Evolutionary conservation across 2,113 vertebrate species (phyloP), one percentile per base, ranked within the genome.

Genomic region (Misgurnus anguillicaudatus): DNA sequence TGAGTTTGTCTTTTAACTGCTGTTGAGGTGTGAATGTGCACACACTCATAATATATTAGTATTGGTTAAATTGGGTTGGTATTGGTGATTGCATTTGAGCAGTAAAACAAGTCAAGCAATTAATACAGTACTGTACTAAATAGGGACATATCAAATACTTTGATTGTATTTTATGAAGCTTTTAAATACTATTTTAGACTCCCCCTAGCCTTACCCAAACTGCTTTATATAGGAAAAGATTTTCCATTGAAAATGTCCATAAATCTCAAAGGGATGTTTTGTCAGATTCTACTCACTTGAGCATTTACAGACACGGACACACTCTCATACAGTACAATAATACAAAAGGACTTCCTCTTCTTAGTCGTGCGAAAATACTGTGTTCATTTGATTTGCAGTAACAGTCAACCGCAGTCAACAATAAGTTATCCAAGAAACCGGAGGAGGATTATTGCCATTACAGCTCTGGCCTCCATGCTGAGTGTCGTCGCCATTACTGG

Each of bases 31-130:
- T 78, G 42, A 17, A 42, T 67, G 74, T 51, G 24, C 24, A 31
- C 24, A 31, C 24, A 31, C 47, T 79, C 36, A 19, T 17, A 6
- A 48, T 17, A 24, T n/a, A 57, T 65, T 36, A 62, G 73, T 70
- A 75, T 68, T 64, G 47, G 66, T 14, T 65, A 48, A 41, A 70
- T 63, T 70, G 80, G 75, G 74, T 80, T 65, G 70, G 64, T 78
- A 74, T 81, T 80, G 77, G 77, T 86, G 75, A 86, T 79, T 77
- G 61, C 63, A 81, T 68, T 53, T 45, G 55, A 64, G 76, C 81
- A 60, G 60, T 76, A 66, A 77, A 83, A 83, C 79, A 71, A 73
- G 62, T 77, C 76, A n/a, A n/a, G n/a, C n/a, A n/a, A n/a, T n/a
- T n/a, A n/a, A n/a, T n/a, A n/a, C n/a, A n/a, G 13, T 13, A 48